Conservation (phyloP, 2,113 vertebrate species). For the Hippocampus abdominalis region DNA sequence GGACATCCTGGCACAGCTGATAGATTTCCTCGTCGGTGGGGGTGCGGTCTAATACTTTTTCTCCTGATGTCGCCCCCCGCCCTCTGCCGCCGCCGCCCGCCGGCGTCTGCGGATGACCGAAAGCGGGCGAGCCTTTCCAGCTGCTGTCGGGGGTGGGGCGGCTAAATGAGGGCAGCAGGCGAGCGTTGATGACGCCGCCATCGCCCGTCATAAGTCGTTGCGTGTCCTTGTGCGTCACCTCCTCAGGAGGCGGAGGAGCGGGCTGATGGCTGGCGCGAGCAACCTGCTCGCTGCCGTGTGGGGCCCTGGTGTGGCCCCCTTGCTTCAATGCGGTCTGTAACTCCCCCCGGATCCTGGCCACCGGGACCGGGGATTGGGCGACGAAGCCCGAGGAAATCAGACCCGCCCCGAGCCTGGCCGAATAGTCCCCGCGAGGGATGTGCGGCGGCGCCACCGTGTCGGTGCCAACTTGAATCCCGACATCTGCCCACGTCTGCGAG, state of each 20-base stretch:
- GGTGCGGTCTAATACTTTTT: slow-evolving; percentile 66
- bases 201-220: background rate
- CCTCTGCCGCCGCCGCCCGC: slow-evolving; percentile 26
- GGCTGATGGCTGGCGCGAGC: slow-evolving; percentile 19
- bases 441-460: slow-evolving; percentile 54
- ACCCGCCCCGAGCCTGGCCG: slow-evolving; percentile 50
- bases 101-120: slow-evolving; percentile 51
- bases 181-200: background rate
- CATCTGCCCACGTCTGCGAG: slow-evolving; percentile 75
- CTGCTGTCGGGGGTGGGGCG: slow-evolving; percentile 35
- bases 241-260: slow-evolving; percentile 33
- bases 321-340: slow-evolving; percentile 73
- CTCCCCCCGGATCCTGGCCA: slow-evolving; percentile 69
- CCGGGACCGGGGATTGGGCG: slow-evolving; percentile 65
- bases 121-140: slow-evolving; percentile 23
- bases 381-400: slow-evolving; percentile 54
- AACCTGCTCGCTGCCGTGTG: slow-evolving; percentile 23
- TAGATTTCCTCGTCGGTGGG: slow-evolving; percentile 81
- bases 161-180: slow-evolving; percentile 40
- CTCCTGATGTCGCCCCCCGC: slow-evolving; percentile 40
- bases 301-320: slow-evolving; percentile 37
- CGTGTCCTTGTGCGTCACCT: slow-evolving; percentile 35
- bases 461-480: slow-evolving; percentile 65
- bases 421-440: slow-evolving; percentile 58
- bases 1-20: slow-evolving; percentile 68